These are phyloP conservation scores for Hylaea fasciaria DNA, from an alignment of 2,888 invertebrate species.

Conservation along the genomic window DNA sequence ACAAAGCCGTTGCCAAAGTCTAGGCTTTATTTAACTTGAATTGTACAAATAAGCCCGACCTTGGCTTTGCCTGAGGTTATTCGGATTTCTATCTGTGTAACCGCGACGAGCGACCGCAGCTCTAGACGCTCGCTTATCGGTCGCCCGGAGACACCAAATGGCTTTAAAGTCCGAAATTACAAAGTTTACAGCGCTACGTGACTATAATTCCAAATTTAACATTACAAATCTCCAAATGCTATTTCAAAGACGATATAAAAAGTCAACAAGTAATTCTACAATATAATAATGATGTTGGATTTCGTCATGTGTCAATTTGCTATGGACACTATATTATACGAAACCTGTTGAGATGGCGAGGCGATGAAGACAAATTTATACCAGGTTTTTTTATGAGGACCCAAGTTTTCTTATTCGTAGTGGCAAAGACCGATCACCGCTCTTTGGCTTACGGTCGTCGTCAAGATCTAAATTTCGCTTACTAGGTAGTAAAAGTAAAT, in stretches of 20 bases:
- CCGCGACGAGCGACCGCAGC: conserved; percentile 36
- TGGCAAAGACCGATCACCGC: conserved; percentile 38
- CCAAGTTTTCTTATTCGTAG: conserved; percentile 32
- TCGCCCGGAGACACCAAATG: conserved; percentile 49
- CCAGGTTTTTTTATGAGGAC: conserved; percentile 24
- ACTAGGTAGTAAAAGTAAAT: conserved; percentile 70
- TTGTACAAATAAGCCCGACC: conserved; percentile 38
- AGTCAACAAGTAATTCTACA: conserved; percentile 6
- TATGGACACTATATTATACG: conserved; percentile 17
- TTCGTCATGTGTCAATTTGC: conserved; percentile 20
- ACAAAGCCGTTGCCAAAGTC: conserved; percentile 19
- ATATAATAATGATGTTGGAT: conserved; percentile 14
- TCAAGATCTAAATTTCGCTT: conserved; percentile 54
- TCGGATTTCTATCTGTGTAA: conserved; percentile 41
- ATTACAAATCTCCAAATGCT: conserved; percentile 31
- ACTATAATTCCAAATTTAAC: conserved; percentile 44
- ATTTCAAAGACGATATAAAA: conserved; percentile 13
- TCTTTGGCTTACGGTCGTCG: conserved; percentile 38
- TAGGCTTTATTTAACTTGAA: conserved; percentile 28
- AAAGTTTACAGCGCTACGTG: conserved; percentile 50
- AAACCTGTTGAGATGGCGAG: conserved; percentile 8
- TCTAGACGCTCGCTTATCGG: conserved; percentile 44
- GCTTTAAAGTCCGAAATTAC: conserved; percentile 54
- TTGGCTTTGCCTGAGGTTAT: conserved; percentile 39
- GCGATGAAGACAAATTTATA: conserved; percentile 23